A percentile compares a stretch with the other conserved stretches of the same genome.
Evolutionary conservation across 2,888 invertebrate genomes (phyloP).

Genomic region (Tetragnatha montana): DNA sequence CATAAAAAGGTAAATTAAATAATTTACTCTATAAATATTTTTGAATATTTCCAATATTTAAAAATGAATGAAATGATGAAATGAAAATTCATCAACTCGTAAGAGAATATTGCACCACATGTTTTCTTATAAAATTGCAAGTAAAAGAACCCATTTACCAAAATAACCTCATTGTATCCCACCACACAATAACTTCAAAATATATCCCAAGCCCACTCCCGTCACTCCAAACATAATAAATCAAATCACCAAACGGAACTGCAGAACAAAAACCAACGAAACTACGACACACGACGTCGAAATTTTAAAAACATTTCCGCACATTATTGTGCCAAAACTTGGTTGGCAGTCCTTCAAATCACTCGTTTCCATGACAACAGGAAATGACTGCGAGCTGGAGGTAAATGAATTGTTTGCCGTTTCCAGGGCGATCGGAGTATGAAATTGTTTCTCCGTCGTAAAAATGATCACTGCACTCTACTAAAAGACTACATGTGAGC

Average conservation of each 20-base stretch:
- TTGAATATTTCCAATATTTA: too few species aligned
- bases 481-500: neutral
- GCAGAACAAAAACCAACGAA: neutral
- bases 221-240: neutral
- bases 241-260: neutral
- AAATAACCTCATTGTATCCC: too few species aligned
- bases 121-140: too few species aligned
- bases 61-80: too few species aligned
- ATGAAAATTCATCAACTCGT: too few species aligned
- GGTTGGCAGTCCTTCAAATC: slow-evolving; percentile 48
- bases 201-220: too few species aligned
- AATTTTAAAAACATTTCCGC: slow-evolving; percentile 39
- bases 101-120: too few species aligned
- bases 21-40: too few species aligned
- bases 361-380: slow-evolving; percentile 28
- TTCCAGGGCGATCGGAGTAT: slow-evolving; percentile 17
- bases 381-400: slow-evolving; percentile 28
- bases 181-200: too few species aligned
- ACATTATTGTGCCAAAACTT: slow-evolving; percentile 30
- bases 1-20: too few species aligned
- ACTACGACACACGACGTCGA: neutral
- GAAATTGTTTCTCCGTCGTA: slow-evolving; percentile 22
- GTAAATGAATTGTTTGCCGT: slow-evolving; percentile 56
- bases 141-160: too few species aligned
- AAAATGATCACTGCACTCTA: slow-evolving; percentile 20